Percentiles rank a stretch among this genome's conserved stretches.
These are phyloP conservation scores for Aptenodytes forsteri DNA, from an alignment of 2,113 vertebrate species.

Conservation along the genomic window DNA sequence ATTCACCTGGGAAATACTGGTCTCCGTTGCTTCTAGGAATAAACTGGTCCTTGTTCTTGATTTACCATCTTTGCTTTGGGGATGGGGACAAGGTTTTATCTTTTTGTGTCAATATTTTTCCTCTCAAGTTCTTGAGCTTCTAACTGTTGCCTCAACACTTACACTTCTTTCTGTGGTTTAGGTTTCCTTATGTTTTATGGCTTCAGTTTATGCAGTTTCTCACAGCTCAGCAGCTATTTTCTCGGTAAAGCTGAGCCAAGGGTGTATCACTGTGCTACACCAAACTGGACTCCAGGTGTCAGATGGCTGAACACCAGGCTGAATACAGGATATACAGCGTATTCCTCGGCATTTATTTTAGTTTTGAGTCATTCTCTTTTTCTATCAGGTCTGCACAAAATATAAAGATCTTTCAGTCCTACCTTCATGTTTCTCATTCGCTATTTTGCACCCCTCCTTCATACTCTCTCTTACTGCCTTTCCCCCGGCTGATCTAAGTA, in stretches of 20 bases:
- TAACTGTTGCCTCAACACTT: background rate
- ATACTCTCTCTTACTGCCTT: background rate
- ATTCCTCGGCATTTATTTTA: background rate
- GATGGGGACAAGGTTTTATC: background rate
- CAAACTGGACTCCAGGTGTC: background rate
- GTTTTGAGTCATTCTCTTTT: background rate
- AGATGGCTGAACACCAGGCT: background rate
- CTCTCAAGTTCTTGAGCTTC: background rate
- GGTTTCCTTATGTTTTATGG: background rate
- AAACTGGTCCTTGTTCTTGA: background rate
- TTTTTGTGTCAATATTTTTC: background rate
- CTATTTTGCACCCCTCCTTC: background rate
- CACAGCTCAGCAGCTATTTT: background rate
- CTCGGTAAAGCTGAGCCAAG: background rate
- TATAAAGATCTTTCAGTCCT: background rate
- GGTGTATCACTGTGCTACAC: background rate
- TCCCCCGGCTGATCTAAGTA: background rate
- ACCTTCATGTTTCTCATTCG: background rate
- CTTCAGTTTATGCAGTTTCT: background rate
- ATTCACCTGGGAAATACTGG: background rate
- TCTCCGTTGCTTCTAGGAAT: background rate
- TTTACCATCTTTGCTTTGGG: background rate
- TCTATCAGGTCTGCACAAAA: background rate
- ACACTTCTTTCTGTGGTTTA: background rate
- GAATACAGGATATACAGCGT: background rate